phyloP scores from a whole-genome alignment of 2,888 invertebrate species.

The Pimpla rufipes region DNA sequence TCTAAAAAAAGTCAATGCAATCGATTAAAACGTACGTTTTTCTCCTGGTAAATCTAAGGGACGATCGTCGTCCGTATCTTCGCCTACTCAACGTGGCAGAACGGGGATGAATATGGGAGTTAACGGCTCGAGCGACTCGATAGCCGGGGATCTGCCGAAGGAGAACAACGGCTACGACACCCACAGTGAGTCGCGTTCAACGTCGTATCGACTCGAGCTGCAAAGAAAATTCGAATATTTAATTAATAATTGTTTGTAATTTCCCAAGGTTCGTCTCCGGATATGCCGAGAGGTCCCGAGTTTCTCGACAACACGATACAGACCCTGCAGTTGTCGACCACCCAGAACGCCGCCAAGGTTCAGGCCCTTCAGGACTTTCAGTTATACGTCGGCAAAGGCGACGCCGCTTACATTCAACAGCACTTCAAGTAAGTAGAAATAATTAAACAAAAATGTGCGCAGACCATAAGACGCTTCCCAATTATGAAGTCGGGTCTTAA shows the following conservation, averaged over 20 bases:
- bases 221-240: not conserved
- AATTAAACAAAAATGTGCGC: no score
- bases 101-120: constrained; percentile 79
- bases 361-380: constrained; percentile 82
- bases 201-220: not conserved
- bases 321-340: constrained; percentile 78
- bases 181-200: constrained; percentile 75
- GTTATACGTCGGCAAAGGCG: constrained; percentile 81
- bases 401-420: constrained; percentile 81
- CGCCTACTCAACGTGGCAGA: constrained; percentile 83
- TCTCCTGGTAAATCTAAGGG: constrained; percentile 76
- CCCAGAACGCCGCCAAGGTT: constrained; percentile 79
- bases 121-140: constrained; percentile 83
- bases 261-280: constrained; percentile 77
- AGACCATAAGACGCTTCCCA: no score
- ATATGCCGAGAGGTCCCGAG: constrained; percentile 80
- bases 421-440: constrained; percentile 72
- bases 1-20: not conserved
- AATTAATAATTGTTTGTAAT: not conserved
- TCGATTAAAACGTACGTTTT: constrained; percentile 12
- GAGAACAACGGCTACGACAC: constrained; percentile 84
- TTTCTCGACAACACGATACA: constrained; percentile 82
- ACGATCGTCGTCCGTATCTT: constrained; percentile 85
- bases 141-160: constrained; percentile 83
- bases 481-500: no score